A percentile compares a stretch with the other conserved stretches of the same genome.
These are phyloP conservation scores for Paragorgia papillata DNA, from an alignment of 92 coral and sea anemone genomes.

Conservation along the genomic window DNA sequence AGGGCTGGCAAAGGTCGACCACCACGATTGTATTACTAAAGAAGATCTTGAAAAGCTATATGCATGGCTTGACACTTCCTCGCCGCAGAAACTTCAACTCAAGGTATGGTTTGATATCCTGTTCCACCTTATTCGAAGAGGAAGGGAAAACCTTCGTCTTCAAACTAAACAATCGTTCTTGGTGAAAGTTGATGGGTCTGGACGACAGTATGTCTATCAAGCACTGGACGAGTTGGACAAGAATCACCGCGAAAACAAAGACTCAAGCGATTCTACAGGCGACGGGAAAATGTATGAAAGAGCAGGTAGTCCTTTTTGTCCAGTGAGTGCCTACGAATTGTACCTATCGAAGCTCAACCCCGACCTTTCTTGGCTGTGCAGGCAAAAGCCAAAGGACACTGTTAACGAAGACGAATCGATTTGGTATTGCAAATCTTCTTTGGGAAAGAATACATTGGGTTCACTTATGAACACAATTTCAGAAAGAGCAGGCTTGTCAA, in stretches of 20 bases:
- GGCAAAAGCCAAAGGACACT: slow-evolving; percentile 57
- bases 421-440: slow-evolving; percentile 49
- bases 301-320: neutral
- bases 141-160: neutral
- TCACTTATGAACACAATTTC: slow-evolving; percentile 51
- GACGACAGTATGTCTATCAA: neutral
- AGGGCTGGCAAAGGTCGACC: slow-evolving; percentile 16
- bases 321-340: slow-evolving; percentile 23
- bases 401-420: slow-evolving; percentile 8
- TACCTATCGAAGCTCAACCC: slow-evolving; percentile 55
- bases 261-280: no score
- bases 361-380: slow-evolving; percentile 44
- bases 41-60: slow-evolving; percentile 28
- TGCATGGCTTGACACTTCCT: neutral
- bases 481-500: slow-evolving; percentile 55
- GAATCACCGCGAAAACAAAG: neutral
- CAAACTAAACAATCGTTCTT: neutral
- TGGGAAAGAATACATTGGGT: slow-evolving; percentile 47
- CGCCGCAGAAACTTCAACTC: neutral
- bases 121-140: neutral
- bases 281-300: neutral
- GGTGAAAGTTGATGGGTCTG: slow-evolving; percentile 4
- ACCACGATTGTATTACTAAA: slow-evolving; percentile 8
- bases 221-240: neutral
- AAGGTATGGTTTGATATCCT: slow-evolving; percentile 28